Evolutionary conservation across 2,797 vertebrate genomes (phyloP), one percentile per base, ranked within the genome.

Genomic region (Gymnothorax reevesii): DNA sequence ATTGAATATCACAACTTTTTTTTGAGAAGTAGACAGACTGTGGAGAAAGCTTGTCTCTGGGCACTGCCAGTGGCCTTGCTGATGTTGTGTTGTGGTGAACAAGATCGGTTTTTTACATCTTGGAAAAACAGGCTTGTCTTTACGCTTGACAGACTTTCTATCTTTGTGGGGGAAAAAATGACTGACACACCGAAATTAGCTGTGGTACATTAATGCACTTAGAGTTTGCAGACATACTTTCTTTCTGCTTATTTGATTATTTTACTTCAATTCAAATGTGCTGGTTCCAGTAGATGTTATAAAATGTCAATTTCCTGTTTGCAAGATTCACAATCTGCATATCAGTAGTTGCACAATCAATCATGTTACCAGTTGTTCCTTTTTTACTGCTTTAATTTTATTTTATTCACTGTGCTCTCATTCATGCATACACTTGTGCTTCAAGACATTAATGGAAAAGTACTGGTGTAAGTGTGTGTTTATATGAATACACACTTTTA

Each of bases 1-100:
- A 94, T 92, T 73, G 49, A 25, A 73, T 55, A 73, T 71, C 22
- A 84, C 91, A 90, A 92, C 89, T 42, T 42, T 42, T 42, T 60
- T 88, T 88, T 88, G 83, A 84, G 17, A 33, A 22, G 64, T 82
- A 90, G 91, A 89, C 85, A 62, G 27, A 33, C 33, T 55, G 6
- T 12, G 25, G 64, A 22, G 17, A 17, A n/a, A 64, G 88, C 49
- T 54, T 87, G 83, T 49, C 1, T 77, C 2, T 60, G 59, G 59
- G 59, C 62, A 0, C 4, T 22, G 8, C 15, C 49, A 1, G 13
- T 33, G 49, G 5, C 42, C 75, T 54, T 20, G 12, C 73, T 17
- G 5, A 25, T 49, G 33, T 49, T 77, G 33, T 12, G 69, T 6
- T 69, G 69, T 3, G 69, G 25, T 27, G 25, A 73, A 33, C 69